Evolutionary conservation across 1,140 invertebrate species (phyloP), one percentile per base, ranked within the genome.

Genomic region (Proales similis): DNA sequence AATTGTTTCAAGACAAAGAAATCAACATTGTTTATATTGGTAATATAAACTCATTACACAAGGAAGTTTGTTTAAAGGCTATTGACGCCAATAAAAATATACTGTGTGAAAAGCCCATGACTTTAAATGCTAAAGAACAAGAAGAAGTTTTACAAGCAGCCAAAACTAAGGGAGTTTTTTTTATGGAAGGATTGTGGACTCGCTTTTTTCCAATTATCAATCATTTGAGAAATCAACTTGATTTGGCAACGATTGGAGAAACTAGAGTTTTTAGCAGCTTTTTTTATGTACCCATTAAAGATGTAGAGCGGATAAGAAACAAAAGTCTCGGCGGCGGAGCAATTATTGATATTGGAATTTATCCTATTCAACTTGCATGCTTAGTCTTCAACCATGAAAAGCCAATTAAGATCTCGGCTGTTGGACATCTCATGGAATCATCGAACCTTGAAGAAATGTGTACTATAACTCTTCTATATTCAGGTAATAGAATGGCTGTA

Each of bases 161-260:
- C 2, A 69, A 68, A 81, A 64, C 70, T 29, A 75, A 77, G 24
- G 76, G 83, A 4, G 68, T 85, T 0, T 87, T 90, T 69, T 70
- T 90, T 0, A 87, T 88, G 85, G 87, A 79, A 79, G 87, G 81
- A 11, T 78, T 88, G 30, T 91, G 88, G 87, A 85, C 84, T 27
- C 77, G 87, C 24, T 88, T 82, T 68, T 84, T 88, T 66, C 88
- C 88, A 0, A 78, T 80, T 20, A 11, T 42, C 4, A 19, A 57
- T 33, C 49, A 68, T 51, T 67, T 74, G 3, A 65, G 66, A 24
- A 70, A 82, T 20, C 76, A 80, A 51, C 42, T 89, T 1, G 78
- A 79, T 57, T 60, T 65, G 42, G 82, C 82, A 45, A 78, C 70
- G 24, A 78, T 91, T 30, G 88, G 88, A 2, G 82, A 88, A 17